Base-by-base conservation (phyloP, 1,140 invertebrate genomes). In the Calephelis nemesis region DNA sequence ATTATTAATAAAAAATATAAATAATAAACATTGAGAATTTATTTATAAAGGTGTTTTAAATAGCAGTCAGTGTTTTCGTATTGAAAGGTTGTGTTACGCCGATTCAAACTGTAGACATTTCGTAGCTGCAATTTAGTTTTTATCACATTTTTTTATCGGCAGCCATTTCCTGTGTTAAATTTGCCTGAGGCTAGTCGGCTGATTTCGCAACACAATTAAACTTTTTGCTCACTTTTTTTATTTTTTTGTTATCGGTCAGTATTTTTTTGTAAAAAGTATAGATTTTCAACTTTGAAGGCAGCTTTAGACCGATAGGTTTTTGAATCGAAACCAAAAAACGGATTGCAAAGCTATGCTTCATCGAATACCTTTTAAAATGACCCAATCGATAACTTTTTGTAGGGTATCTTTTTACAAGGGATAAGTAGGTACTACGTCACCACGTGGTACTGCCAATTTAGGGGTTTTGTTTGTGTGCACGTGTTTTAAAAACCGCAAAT, bases 11-110 rank as follows among this genome's bases (percentile, higher is more conserved):
- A 19, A 19, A 19, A 19, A 19, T 19, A 19, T 19, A 19, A 0
- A 19, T 19, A 19, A 1, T 19, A 19, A 19, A 19, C 19, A 19
- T 19, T 42, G 42, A 7, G 42, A 42, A 7, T 42, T 42, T 42
- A 42, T 42, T 42, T 5, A 42, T 8, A 42, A 42, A 83, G 84
- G 84, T 85, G 87, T 82, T 87, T 87, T 88, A 84, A 82, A 82
- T 7, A 7, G 42, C 42, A 45, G 8, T 45, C 42, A 45, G 6
- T 6, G 42, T 74, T 77, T 72, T 79, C 72, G 79, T 79, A 76
- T 72, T 74, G 77, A 81, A 83, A 87, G 77, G 88, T 90, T 90
- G 81, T 86, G 84, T 90, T 87, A 88, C 76, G 77, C 76, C 82
- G 75, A 91, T 90, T 91, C 89, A 91, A 82, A 74, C 72, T 69